Evolutionary conservation across 2,888 invertebrate genomes (phyloP).

Genomic region (Cephus rjabovi): DNA sequence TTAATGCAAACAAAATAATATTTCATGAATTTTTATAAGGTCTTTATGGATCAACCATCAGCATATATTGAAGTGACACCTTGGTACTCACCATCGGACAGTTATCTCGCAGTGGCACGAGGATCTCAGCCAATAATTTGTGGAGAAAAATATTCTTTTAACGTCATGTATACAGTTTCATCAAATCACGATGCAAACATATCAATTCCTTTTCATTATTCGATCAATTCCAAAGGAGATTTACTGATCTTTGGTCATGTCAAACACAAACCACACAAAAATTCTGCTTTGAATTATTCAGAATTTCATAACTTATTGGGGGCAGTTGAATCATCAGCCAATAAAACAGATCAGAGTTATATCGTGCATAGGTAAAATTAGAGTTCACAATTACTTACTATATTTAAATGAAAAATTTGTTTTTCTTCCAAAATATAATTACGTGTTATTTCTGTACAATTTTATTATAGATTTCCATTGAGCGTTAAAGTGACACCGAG

Average conservation of each 20-base stretch:
- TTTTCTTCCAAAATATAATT: background rate
- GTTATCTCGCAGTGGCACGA: slow-evolving; percentile 55
- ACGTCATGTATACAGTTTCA: slow-evolving; percentile 60
- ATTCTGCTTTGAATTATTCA: slow-evolving; percentile 57
- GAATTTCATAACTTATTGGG: slow-evolving; percentile 59
- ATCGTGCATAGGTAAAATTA: slow-evolving; percentile 49
- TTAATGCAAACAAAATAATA: no score
- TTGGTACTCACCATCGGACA: slow-evolving; percentile 62
- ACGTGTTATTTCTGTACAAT: background rate
- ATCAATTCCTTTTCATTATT: slow-evolving; percentile 57
- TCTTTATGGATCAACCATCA: slow-evolving; percentile 63
- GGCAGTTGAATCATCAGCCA: slow-evolving; percentile 45
- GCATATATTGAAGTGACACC: slow-evolving; percentile 59
- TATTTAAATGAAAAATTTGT: background rate
- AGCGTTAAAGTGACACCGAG: slow-evolving; percentile 67
- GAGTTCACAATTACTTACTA: background rate
- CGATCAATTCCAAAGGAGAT: slow-evolving; percentile 60
- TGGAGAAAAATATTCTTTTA: slow-evolving; percentile 62
- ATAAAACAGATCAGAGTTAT: slow-evolving; percentile 45
- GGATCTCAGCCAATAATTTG: slow-evolving; percentile 59
- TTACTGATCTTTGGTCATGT: slow-evolving; percentile 60
- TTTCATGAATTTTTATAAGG: slow-evolving; percentile 33
- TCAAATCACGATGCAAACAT: slow-evolving; percentile 37
- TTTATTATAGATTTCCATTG: slow-evolving; percentile 62
- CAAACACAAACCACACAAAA: slow-evolving; percentile 57